These are phyloP conservation scores for Nannoperca australis DNA, from an alignment of 2,797 vertebrate species.

Conservation along the genomic window DNA sequence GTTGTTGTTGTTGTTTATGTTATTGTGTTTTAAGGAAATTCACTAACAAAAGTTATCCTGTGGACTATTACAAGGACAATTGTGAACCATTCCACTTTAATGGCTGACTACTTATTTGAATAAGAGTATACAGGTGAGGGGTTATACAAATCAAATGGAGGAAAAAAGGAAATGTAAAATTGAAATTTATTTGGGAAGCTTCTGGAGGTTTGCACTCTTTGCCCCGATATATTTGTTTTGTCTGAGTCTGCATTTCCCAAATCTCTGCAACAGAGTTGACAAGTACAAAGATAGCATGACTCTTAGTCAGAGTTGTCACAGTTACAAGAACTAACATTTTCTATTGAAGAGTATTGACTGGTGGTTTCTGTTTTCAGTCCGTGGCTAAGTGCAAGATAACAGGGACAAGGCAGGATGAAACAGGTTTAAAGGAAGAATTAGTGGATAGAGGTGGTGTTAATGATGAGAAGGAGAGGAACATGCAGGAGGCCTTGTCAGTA, in stretches of 20 bases:
- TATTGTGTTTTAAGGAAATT: background rate
- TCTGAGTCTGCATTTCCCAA: background rate
- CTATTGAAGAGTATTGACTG: background rate
- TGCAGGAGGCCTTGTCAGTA: constrained; percentile 49
- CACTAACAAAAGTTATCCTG: background rate
- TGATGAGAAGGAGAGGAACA: constrained; percentile 28
- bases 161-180: background rate
- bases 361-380: background rate
- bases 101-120: background rate
- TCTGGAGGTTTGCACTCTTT: background rate
- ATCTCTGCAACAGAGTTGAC: background rate
- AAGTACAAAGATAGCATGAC: background rate
- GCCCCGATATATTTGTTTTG: background rate
- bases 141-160: background rate
- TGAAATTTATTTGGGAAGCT: background rate
- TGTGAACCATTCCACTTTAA: constrained; percentile 1
- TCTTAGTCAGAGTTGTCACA: too few species aligned
- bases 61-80: background rate
- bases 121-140: background rate
- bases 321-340: background rate
- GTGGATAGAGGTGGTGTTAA: constrained; percentile 13
- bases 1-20: constrained; percentile 28
- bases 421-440: constrained; percentile 48
- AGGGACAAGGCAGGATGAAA: constrained; percentile 21
- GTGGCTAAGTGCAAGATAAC: constrained; percentile 30